A percentile compares a stretch with the other conserved stretches of the same genome.
Conservation (phyloP, 2,797 vertebrate species). For the Phalloptychus januarius region DNA sequence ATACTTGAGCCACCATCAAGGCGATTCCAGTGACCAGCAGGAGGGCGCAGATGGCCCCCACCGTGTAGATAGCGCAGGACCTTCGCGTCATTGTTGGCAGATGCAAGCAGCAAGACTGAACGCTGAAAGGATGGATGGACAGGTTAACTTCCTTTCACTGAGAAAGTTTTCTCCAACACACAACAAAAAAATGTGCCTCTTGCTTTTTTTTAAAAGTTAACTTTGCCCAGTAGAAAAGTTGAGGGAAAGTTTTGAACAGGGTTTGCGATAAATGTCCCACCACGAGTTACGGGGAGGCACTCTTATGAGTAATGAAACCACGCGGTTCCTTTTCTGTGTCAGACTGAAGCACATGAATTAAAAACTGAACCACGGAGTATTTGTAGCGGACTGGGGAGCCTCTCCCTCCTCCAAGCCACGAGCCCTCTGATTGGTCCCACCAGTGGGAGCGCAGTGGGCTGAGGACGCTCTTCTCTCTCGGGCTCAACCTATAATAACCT, state of each 20-base stretch:
- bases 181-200: background rate
- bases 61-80: constrained; percentile 67
- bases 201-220: background rate
- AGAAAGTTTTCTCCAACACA: background rate
- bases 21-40: constrained; percentile 70
- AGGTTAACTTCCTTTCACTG: background rate
- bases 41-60: constrained; percentile 64
- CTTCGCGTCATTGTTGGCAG: constrained; percentile 71
- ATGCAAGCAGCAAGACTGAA: constrained; percentile 3
- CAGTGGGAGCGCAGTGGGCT: background rate
- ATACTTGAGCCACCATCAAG: constrained; percentile 57
- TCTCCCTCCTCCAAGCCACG: constrained; percentile 12
- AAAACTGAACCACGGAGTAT: constrained; percentile 14
- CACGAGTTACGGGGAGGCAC: background rate
- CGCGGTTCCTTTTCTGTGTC: background rate
- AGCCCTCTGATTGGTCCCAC: constrained; percentile 56
- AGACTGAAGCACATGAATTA: background rate
- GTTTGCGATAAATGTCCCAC: background rate
- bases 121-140: constrained; percentile 9
- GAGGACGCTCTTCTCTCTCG: background rate
- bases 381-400: constrained; percentile 43
- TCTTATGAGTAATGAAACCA: constrained; percentile 19
- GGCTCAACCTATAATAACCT: constrained; percentile 2
- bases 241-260: background rate
- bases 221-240: background rate